Base-by-base conservation (phyloP, 2,113 vertebrate genomes). In the Eclectus roratus region DNA sequence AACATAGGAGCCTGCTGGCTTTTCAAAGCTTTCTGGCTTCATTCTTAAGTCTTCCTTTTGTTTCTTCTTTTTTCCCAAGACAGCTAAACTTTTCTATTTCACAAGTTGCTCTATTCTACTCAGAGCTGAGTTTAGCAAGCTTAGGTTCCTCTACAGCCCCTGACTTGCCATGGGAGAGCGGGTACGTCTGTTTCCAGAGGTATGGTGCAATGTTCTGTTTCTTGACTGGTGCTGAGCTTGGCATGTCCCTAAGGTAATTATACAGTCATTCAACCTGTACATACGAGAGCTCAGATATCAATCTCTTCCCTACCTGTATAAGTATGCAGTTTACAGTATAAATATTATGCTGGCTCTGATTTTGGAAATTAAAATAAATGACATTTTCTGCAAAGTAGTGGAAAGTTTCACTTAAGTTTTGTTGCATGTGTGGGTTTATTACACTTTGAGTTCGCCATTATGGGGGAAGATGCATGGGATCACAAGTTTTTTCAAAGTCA, bases 1-100 rank as follows among this genome's bases (percentile, higher is more conserved):
- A 80, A 97, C 97, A 96, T 91, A 91, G 95, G 89, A 96, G 87
- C 93, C 94, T 92, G 91, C 94, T 97, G 94, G 50, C 91, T 96
- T 94, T 88, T 89, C 95, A 92, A 72, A 93, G 68, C 91, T 89
- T 85, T 64, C 85, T 85, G 91, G 55, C 78, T 96, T 91, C 66
- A 19, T 78, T 95, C 77, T 84, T 92, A 91, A 89, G 47, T 50
- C 46, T 86, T 37, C 7, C 3, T 41, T 49, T 24, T 24, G 41
- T 17, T 9, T 47, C 29, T 44, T 53, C 53, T 17, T 20, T 31
- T 10, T 13, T 7, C 46, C 76, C 20, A 15, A 83, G 72, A 76
- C 65, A 74, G 41, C 69, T 86, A 52, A 92, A 84, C 52, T 70
- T 85, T 23, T 69, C 29, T 64, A 4, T 61, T 79, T 90, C 49